phyloP scores from a whole-genome alignment of 2,888 invertebrate genomes.

The Drosophila leonis region DNA sequence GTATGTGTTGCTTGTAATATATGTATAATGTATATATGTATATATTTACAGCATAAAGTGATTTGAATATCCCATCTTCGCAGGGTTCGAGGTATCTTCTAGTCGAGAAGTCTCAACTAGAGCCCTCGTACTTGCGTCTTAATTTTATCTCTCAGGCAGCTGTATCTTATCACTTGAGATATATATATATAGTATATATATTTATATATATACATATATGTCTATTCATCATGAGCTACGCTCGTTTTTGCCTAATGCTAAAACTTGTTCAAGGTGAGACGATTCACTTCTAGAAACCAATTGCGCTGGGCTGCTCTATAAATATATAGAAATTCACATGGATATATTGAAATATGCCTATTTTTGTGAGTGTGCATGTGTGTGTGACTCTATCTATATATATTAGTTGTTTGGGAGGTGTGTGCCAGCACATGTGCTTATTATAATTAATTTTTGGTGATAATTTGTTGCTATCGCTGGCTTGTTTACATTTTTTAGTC shows the following conservation, averaged over 20 bases:
- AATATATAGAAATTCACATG: conserved; percentile 4
- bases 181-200: conserved; percentile 16
- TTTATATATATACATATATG: conserved; percentile 37
- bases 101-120: too few relatives aligned
- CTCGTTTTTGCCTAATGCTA: conserved; percentile 6
- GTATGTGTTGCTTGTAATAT: too few relatives aligned
- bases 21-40: too few relatives aligned
- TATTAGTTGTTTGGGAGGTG: conserved; percentile 59
- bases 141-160: conserved; percentile 6
- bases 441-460: conserved; percentile 42
- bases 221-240: conserved; percentile 34
- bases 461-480: conserved; percentile 51
- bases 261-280: conserved; percentile 32
- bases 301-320: not conserved
- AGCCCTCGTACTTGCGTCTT: too few relatives aligned
- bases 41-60: too few relatives aligned
- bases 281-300: conserved; percentile 11
- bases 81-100: too few relatives aligned
- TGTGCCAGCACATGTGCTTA: conserved; percentile 34
- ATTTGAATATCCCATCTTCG: too few relatives aligned
- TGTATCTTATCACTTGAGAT: conserved; percentile 46
- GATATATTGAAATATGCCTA: conserved; percentile 3
- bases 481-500: conserved; percentile 21
- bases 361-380: not conserved
- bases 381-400: not conserved